Base-by-base conservation (phyloP, 2,113 vertebrate species). In the Clarias magur region DNA sequence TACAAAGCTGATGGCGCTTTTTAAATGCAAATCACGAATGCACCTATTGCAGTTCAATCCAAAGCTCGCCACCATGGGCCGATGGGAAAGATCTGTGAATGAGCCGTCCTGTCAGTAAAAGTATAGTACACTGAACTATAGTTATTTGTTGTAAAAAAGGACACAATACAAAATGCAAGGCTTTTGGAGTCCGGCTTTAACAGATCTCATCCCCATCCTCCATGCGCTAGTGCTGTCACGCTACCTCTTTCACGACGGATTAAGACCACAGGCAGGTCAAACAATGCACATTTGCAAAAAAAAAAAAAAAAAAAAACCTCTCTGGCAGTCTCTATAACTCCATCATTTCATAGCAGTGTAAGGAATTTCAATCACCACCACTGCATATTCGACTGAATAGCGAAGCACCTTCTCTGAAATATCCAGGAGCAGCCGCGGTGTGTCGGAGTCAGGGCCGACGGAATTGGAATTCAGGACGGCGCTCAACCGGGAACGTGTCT, bases 21-120 rank as follows among this genome's bases (percentile, higher is more conserved):
- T 82, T 76, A 76, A n/a, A 87, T 87, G 85, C 78, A 87, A 84
- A 89, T 73, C 53, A 25, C 85, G 85, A 68, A 72, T 19, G 19
- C 57, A 65, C 60, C 67, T 85, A 67, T 84, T 73, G 81, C 16
- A 6, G 30, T 73, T 70, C 82, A 79, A 48, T 63, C 19, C 12
- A 25, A 84, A 82, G 42, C 42, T 11, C 23, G 6, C 63, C 80
- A 89, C 76, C 73, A 42, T 2, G 34, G 38, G 57, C 79, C 19
- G 79, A 73, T 82, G 17, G 38, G 67, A 62, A 72, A 65, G 48
- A 57, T 48, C 76, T 21, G 53, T 72, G 27, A 73, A 82, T 82
- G 73, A 81, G 38, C 56, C 17, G n/a, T 53, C 56, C 67, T 82
- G 85, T 86, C 85, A 81, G 56, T 25, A 72, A 72, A 82, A 27